Conservation (phyloP, 2,797 vertebrate species). For the Argyrosomus regius region DNA sequence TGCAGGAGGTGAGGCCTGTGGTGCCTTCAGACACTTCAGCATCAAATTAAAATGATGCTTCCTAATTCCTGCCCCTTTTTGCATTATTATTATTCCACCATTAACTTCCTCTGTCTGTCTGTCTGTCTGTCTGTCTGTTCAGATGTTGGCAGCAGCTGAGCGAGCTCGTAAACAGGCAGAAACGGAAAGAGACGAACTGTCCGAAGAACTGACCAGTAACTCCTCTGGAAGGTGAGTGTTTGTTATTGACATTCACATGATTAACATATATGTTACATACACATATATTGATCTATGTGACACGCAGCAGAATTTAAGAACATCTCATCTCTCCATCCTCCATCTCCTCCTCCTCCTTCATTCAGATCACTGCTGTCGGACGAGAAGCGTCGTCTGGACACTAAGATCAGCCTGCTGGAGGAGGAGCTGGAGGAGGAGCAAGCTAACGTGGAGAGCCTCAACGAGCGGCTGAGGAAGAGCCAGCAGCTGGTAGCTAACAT, state of each 20-base stretch:
- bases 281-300: too few species aligned
- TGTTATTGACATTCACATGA: neutral
- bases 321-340: neutral
- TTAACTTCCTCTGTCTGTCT: neutral
- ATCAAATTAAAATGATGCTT: neutral
- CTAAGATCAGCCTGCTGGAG: conserved; percentile 92
- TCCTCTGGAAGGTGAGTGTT: conserved; percentile 90
- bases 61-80: neutral
- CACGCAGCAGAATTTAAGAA: too few species aligned
- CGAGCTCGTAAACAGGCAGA: conserved; percentile 94
- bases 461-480: conserved; percentile 93
- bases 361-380: conserved; percentile 90
- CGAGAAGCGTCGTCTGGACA: conserved; percentile 94
- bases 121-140: conserved; percentile 17
- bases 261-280: too few species aligned
- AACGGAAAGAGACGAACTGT: conserved; percentile 93
- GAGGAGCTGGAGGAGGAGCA: conserved; percentile 99
- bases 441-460: conserved; percentile 90
- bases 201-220: conserved; percentile 91
- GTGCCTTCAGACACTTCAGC: neutral
- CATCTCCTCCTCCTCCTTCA: neutral
- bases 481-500: conserved; percentile 89
- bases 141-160: conserved; percentile 90
- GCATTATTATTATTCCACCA: too few species aligned
- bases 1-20: conserved; percentile 93